Conservation (phyloP, 2,113 vertebrate species). For the Oreochromis spilurus region DNA sequence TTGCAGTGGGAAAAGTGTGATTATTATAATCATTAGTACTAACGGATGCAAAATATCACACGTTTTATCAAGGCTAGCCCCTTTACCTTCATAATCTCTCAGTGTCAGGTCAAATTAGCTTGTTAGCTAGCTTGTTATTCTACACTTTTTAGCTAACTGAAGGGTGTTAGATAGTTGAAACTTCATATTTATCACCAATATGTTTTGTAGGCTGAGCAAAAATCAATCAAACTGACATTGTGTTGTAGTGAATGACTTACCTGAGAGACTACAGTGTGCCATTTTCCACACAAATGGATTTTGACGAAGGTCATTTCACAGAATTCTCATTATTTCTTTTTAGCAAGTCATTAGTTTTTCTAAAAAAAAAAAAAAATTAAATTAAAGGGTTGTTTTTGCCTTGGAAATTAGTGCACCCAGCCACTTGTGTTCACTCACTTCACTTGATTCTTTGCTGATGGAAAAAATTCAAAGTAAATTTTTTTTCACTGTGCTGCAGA, state of each 20-base stretch:
- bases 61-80: background rate
- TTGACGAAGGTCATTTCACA: slow-evolving; percentile 18
- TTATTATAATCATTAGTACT: background rate
- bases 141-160: background rate
- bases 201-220: background rate
- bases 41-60: background rate
- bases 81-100: background rate
- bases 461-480: background rate
- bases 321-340: slow-evolving; percentile 22
- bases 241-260: background rate
- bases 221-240: slow-evolving; percentile 3
- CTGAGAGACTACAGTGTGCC: background rate
- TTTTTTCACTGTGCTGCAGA: fast-evolving
- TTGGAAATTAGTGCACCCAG: background rate
- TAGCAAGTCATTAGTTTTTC: slow-evolving; percentile 12
- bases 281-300: slow-evolving; percentile 7
- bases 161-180: background rate
- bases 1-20: background rate
- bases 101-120: background rate
- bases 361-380: background rate
- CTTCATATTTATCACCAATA: background rate
- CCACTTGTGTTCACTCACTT: background rate
- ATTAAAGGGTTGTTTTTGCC: background rate
- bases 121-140: background rate
- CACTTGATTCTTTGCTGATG: background rate